Base-by-base conservation (phyloP, 2,888 invertebrate species). In the Notocelia uddmanniana region DNA sequence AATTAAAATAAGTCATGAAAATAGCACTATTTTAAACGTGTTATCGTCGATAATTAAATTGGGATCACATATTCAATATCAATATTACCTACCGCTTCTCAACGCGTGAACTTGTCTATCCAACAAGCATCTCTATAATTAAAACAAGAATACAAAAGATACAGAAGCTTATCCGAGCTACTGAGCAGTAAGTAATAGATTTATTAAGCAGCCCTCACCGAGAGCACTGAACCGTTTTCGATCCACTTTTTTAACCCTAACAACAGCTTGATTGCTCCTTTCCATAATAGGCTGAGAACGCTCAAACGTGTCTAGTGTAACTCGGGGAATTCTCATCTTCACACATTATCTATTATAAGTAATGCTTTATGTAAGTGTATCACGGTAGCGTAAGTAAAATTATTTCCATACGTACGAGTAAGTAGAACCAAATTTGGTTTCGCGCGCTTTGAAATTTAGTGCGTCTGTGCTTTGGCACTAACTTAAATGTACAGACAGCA, bases 201-300 rank as follows among this genome's bases (percentile, higher is more conserved):
- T 68, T 62, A 72, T 62, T 62, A 62, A 62, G 45, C 59, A 64
- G 64, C 64, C 59, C 48, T 62, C 67, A 54, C 41, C 13, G 60
- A 66, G 69, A 60, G 45, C 72, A 54, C 59, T 72, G 72, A 68
- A 72, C 72, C 67, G 60, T 67, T 57, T 72, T 72, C 48, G 37
- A 68, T 50, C 71, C 67, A 60, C 67, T 72, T 72, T 70, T 72
- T 72, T 72, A 60, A 34, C 18, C 19, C 63, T 57, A 69, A 63
- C 57, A 31, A 72, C 60, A 54, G 50, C 54, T 64, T 64, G 64
- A 64, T 64, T 64, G 64, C 52, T 63, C 37, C 50, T 34, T 63
- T 50, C 64, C 52, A 64, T 64, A 64, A 64, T 64, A 21, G 52
- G 52, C 64, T 64, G 64, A 54, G 64, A 64, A 64, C 64, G 64